A percentile compares a stretch with the other conserved stretches of the same genome.
These are phyloP conservation scores for Cantharis flavilabris DNA, from an alignment of 2,888 invertebrate species.

Conservation along the genomic window DNA sequence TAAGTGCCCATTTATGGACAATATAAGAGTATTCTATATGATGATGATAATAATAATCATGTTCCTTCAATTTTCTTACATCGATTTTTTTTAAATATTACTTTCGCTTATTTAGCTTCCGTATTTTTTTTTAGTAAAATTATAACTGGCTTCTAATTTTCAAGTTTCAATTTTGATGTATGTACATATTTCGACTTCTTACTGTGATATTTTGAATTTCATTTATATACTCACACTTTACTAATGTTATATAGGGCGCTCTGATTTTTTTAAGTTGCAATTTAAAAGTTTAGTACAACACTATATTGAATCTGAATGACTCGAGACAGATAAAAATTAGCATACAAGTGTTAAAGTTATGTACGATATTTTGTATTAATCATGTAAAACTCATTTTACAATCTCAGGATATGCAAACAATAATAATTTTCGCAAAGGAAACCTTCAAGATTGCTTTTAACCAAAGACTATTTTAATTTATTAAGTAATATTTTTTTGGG, in stretches of 20 bases:
- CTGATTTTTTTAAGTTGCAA: neutral
- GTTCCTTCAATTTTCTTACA: conserved; percentile 15
- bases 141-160: conserved; percentile 31
- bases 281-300: neutral
- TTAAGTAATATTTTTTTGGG: too few species aligned
- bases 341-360: neutral
- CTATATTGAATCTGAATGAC: neutral
- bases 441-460: neutral
- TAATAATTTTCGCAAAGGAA: neutral
- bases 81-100: conserved; percentile 24
- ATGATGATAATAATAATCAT: conserved; percentile 17
- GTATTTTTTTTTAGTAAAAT: conserved; percentile 15
- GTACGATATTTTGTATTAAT: neutral
- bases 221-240: neutral
- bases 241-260: neutral
- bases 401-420: neutral
- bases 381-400: neutral
- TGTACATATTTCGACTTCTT: neutral
- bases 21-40: conserved; percentile 37
- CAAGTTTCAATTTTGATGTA: neutral
- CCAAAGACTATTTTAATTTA: neutral
- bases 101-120: conserved; percentile 34
- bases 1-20: conserved; percentile 51
- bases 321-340: neutral
- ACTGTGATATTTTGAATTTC: neutral